Evolutionary conservation across 1,140 invertebrate genomes (phyloP).

Genomic region (Druon quercuslanigerum): DNA sequence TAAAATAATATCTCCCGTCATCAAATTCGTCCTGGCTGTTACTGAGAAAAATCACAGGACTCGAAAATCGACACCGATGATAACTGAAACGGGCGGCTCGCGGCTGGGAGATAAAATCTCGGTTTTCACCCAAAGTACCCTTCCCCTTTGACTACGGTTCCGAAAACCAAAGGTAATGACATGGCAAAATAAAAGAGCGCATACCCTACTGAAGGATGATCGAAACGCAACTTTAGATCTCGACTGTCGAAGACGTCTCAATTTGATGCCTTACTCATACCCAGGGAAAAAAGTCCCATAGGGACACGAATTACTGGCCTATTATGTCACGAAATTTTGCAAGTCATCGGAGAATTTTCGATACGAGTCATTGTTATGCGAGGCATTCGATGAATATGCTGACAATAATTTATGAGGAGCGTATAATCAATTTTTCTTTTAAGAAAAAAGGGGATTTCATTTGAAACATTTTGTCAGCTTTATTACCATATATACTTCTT

Average conservation of each 20-base stretch:
- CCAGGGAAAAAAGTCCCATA: too few species aligned
- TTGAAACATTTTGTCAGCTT: too few species aligned
- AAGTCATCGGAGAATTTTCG: neutral
- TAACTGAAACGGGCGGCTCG: slow-evolving; percentile 23
- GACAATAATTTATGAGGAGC: too few species aligned
- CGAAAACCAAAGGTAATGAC: slow-evolving; percentile 24
- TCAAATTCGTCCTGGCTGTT: slow-evolving; percentile 19
- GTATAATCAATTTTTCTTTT: too few species aligned
- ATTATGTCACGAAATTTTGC: neutral
- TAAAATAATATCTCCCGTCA: slow-evolving; percentile 26
- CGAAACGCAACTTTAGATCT: neutral
- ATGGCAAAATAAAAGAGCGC: slow-evolving; percentile 8
- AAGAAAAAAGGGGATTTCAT: too few species aligned
- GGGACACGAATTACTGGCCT: neutral
- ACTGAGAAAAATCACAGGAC: slow-evolving; percentile 27
- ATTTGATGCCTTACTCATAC: neutral
- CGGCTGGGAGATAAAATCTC: slow-evolving; percentile 31
- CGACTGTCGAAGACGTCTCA: neutral
- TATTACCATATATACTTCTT: too few species aligned
- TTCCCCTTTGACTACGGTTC: slow-evolving; percentile 3
- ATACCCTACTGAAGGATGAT: neutral
- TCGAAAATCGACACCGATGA: slow-evolving; percentile 30
- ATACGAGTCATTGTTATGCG: too few species aligned
- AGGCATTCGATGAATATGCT: too few species aligned
- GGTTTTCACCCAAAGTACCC: slow-evolving; percentile 24